phyloP scores from a whole-genome alignment of 2,888 invertebrate species.

The Trachelus stipa region DNA sequence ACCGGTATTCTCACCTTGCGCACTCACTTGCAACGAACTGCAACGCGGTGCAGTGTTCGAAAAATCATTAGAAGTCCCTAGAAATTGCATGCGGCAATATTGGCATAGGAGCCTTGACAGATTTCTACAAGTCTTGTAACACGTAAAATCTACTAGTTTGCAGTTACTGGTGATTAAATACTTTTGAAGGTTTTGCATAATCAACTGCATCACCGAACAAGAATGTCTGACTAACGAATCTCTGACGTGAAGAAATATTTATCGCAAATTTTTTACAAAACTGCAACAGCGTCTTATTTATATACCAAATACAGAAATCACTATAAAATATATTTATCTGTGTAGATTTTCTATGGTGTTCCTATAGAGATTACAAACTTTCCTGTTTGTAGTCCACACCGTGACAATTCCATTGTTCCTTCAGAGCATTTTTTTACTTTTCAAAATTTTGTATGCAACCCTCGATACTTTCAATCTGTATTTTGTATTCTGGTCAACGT shows the following conservation, averaged over 20 bases:
- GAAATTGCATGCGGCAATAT: not conserved
- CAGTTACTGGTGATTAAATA: not conserved
- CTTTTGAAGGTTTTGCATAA: not conserved
- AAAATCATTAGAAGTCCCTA: not conserved
- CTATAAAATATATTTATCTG: not conserved
- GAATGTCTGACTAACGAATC: not conserved
- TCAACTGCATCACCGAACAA: not conserved
- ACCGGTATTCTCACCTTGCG: not conserved
- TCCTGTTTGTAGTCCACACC: not conserved
- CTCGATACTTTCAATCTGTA: conserved; percentile 2
- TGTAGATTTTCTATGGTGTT: not conserved
- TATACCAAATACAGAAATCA: not conserved
- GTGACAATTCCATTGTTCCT: not conserved
- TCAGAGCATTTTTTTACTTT: not conserved
- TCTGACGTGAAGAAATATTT: not conserved
- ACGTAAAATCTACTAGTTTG: not conserved
- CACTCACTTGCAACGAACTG: not conserved
- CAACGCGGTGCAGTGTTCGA: not conserved
- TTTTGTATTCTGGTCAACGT: conserved; percentile 3
- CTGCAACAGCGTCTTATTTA: not conserved
- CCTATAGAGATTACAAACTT: not conserved
- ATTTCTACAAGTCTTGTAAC: not conserved
- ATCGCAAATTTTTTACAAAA: not conserved
- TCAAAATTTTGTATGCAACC: conserved; percentile 6
- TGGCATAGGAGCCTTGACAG: not conserved